Evolutionary conservation across 2,113 vertebrate species (phyloP), one percentile per base, ranked within the genome.

Genomic region (Myotis brandtii): DNA sequence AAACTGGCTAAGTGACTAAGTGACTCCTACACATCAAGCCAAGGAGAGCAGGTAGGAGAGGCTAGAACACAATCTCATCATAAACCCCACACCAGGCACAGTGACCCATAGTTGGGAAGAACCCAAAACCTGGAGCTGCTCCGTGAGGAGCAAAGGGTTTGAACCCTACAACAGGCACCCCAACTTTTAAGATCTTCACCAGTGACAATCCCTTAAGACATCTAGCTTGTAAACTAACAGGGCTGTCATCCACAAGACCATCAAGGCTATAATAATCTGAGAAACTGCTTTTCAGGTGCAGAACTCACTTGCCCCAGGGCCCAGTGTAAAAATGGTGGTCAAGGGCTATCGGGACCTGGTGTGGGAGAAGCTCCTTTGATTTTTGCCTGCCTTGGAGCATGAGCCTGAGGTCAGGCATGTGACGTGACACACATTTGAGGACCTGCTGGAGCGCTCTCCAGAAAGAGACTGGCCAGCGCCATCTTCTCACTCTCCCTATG

Each of bases 391-490:
- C 54, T 50, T 16, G 27, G 34, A 83, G 46, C 2, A 40, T 8
- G 3, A 69, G 54, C 43, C 18, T 62, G 52, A 77, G 48, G 25
- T 20, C 43, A 50, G 76, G 10, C 85, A 9, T 32, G 23, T 32
- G 40, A 34, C 6, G 0, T 37, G n/a, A 23, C 16, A 5, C 6
- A 14, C 11, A 13, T 23, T 5, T 6, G 84, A 43, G 5, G 32
- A 52, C 64, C 50, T 8, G 0, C 32, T 32, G 12, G 23, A 8
- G 46, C 1, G 4, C 12, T 50, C 32, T 21, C 21, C 20, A 14
- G 40, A 9, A 17, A 77, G 70, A 69, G 70, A 11, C 8, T 7
- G 64, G 9, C 0, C 1, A 5, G 50, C 4, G 0, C 50, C 73
- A 34, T 9, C 17, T 50, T 32, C 11, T 5, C 3, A 10, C 14